phyloP scores from a whole-genome alignment of 2,797 vertebrate species.

The Chaenodraco wilsoni region DNA sequence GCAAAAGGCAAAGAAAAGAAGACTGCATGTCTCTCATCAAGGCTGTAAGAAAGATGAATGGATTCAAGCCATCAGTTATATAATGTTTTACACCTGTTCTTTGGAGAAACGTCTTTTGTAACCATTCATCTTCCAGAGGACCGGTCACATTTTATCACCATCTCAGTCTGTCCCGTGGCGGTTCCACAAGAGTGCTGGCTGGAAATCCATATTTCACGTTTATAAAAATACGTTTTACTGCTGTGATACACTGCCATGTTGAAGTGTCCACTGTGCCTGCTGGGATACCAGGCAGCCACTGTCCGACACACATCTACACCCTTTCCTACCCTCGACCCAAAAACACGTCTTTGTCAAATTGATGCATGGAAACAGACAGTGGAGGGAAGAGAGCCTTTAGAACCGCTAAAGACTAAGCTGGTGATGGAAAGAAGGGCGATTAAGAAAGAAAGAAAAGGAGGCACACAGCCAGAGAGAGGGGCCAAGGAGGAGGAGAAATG shows the following conservation, averaged over 20 bases:
- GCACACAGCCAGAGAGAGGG: constrained; percentile 39
- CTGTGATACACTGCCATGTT: background rate
- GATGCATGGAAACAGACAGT: constrained; percentile 65
- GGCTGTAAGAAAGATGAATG: background rate
- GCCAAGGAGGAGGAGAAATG: constrained; percentile 33
- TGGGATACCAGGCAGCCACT: constrained; percentile 18
- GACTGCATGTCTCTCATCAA: background rate
- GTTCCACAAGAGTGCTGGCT: background rate
- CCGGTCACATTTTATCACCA: background rate
- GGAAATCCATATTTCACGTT: constrained; percentile 13
- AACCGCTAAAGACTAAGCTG: constrained; percentile 55
- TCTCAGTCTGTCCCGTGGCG: background rate
- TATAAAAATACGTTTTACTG: background rate
- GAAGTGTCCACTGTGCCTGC: constrained; percentile 1
- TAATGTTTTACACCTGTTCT: background rate
- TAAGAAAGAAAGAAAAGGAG: constrained; percentile 48
- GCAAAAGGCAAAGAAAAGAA: background rate
- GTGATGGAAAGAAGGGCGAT: constrained; percentile 60
- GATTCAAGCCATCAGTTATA: background rate
- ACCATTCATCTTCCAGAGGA: background rate
- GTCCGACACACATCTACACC: background rate
- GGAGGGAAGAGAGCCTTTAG: constrained; percentile 57
- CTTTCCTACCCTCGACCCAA: constrained; percentile 38
- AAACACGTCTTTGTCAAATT: constrained; percentile 51
- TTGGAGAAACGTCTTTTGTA: background rate